Conservation (phyloP, 2,888 invertebrate genomes). For the Plutella xylostella region DNA sequence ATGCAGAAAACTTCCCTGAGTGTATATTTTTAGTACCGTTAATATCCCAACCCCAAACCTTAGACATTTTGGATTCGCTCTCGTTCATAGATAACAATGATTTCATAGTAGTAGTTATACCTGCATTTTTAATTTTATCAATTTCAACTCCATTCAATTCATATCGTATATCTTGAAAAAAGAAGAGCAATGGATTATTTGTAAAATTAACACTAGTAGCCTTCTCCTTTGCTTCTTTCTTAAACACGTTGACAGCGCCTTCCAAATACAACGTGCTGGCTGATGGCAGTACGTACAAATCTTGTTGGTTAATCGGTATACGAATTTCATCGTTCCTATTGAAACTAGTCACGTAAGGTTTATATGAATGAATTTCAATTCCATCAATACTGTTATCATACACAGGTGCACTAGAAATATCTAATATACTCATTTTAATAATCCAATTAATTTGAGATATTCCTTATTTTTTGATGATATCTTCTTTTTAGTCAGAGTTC, state of each 20-base stretch:
- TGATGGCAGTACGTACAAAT: constrained; percentile 24
- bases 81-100: constrained; percentile 16
- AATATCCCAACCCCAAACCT: not conserved
- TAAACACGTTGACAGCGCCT: constrained; percentile 8
- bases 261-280: constrained; percentile 24
- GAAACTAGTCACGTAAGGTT: constrained; percentile 21
- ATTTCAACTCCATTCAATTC: constrained; percentile 9
- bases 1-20: not conserved
- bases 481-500: constrained; percentile 10
- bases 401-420: constrained; percentile 7
- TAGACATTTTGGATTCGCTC: constrained; percentile 13
- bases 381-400: constrained; percentile 21
- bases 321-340: constrained; percentile 30
- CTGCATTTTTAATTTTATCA: constrained; percentile 6
- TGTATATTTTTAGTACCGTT: not conserved
- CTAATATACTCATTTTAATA: constrained; percentile 1
- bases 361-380: constrained; percentile 23
- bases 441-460: constrained; percentile 6
- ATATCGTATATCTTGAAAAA: constrained; percentile 3
- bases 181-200: not conserved
- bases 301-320: constrained; percentile 27
- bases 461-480: constrained; percentile 10
- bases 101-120: constrained; percentile 11
- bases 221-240: not conserved
- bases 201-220: not conserved